Evolutionary conservation across 2,888 invertebrate genomes (phyloP), one percentile per base, ranked within the genome.

Genomic region (Cataglyphis albicans): DNA sequence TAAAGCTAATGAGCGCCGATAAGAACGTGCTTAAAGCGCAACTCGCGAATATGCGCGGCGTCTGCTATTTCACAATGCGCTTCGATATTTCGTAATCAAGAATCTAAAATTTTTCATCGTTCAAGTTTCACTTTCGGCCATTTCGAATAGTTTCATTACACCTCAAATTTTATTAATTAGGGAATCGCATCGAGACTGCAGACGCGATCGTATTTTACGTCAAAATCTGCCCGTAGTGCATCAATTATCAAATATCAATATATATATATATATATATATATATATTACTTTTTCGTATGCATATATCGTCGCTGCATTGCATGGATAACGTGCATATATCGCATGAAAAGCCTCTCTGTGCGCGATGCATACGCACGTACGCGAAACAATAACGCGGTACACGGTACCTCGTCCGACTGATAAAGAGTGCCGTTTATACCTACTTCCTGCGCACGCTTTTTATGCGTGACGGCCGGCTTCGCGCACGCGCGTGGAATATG

Each of bases 361-460:
- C 55, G 64, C 82, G 84, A 84, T 84, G 86, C 86, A 86, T 86
- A 88, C 87, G 89, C 88, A 83, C 88, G 88, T 87, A 85, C 88
- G 86, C 83, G 84, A 87, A 90, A 92, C 91, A 91, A 89, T 91
- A 88, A 90, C 87, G 83, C 78, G 63, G 67, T 83, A 83, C 81
- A 83, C 65, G 86, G 68, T 84, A 41, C 83, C 76, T 84, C 73
- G 81, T 74, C 52, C 68, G 32, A 63, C 76, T 85, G 91, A 90
- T 89, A 90, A 91, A 91, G 88, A 87, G 68, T 82, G 84, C 81
- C 90, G 87, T 88, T 91, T 89, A 86, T 89, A 88, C 32, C 32
- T 32, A 32, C 89, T 90, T 89, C 89, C 89, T 87, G 88, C 84
- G 86, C 75, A 70, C 81, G 78, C 85, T 85, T 84, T 88, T 88